phyloP scores from a whole-genome alignment of 2,113 vertebrate species.

The Phasianus colchicus region DNA sequence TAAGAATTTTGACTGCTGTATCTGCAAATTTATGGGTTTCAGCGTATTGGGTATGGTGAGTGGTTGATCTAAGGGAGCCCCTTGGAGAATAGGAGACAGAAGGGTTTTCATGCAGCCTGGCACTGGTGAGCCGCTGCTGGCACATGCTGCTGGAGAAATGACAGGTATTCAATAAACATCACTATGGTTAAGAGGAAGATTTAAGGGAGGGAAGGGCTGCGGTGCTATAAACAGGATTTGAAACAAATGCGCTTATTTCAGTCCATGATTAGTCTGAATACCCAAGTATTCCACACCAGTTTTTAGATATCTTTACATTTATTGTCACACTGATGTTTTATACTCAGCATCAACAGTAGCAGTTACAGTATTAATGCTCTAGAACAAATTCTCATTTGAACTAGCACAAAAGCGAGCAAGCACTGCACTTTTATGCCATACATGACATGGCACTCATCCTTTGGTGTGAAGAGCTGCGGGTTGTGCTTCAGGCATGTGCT shows the following conservation, averaged over 20 bases:
- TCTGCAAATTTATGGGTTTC: constrained; percentile 66
- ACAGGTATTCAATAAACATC: constrained; percentile 72
- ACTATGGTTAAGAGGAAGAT: constrained; percentile 63
- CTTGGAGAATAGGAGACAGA: constrained; percentile 70
- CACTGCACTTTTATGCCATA: accelerated
- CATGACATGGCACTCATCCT: not conserved
- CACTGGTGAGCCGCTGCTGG: constrained; percentile 58
- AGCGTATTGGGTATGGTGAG: constrained; percentile 63
- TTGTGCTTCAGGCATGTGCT: not conserved
- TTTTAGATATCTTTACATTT: constrained; percentile 59
- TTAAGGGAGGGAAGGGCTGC: constrained; percentile 56
- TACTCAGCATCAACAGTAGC: not conserved
- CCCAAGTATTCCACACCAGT: constrained; percentile 57
- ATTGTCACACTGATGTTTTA: constrained; percentile 45
- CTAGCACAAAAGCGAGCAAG: not conserved
- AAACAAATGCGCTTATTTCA: constrained; percentile 67
- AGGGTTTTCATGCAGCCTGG: constrained; percentile 69
- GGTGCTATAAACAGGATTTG: constrained; percentile 58
- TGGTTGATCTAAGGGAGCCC: constrained; percentile 58
- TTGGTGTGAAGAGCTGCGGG: not conserved
- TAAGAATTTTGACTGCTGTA: constrained; percentile 60
- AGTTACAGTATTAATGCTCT: constrained; percentile 4
- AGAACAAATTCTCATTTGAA: not conserved
- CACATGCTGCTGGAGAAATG: constrained; percentile 70
- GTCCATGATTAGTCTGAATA: constrained; percentile 51